Conservation (phyloP, 2,888 invertebrate genomes). For the Luperina testacea region DNA sequence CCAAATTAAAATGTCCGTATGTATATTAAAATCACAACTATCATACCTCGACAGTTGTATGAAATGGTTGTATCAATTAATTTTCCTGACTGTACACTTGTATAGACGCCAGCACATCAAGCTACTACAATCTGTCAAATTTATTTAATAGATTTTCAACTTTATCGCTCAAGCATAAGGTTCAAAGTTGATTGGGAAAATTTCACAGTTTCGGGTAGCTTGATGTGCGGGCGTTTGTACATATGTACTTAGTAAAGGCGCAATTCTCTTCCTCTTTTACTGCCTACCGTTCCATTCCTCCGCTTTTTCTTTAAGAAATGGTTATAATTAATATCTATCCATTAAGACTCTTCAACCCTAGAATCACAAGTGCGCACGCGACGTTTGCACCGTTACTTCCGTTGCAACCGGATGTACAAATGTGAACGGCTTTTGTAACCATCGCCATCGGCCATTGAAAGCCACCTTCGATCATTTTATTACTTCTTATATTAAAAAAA, state of each 20-base stretch:
- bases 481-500: slow-evolving; percentile 27
- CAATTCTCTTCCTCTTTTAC: neutral
- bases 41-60: too few species aligned
- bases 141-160: too few species aligned
- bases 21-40: too few species aligned
- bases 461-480: slow-evolving; percentile 36
- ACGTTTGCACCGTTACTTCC: slow-evolving; percentile 82
- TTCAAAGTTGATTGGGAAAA: too few species aligned
- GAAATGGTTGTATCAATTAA: too few species aligned
- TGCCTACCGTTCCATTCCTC: too few species aligned
- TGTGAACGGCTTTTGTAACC: slow-evolving; percentile 65
- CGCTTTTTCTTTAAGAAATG: neutral
- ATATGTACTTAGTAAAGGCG: neutral
- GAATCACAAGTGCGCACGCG: slow-evolving; percentile 73
- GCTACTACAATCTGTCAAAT: too few species aligned
- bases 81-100: too few species aligned
- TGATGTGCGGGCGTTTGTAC: too few species aligned
- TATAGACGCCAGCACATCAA: too few species aligned
- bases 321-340: neutral
- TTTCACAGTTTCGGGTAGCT: too few species aligned
- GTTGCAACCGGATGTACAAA: slow-evolving; percentile 73
- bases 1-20: neutral
- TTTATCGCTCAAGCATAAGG: too few species aligned
- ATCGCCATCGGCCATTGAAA: slow-evolving; percentile 46
- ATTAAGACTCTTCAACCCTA: slow-evolving; percentile 47